phyloP scores from a whole-genome alignment of 1,140 invertebrate genomes.

The Euborellia annulipes region DNA sequence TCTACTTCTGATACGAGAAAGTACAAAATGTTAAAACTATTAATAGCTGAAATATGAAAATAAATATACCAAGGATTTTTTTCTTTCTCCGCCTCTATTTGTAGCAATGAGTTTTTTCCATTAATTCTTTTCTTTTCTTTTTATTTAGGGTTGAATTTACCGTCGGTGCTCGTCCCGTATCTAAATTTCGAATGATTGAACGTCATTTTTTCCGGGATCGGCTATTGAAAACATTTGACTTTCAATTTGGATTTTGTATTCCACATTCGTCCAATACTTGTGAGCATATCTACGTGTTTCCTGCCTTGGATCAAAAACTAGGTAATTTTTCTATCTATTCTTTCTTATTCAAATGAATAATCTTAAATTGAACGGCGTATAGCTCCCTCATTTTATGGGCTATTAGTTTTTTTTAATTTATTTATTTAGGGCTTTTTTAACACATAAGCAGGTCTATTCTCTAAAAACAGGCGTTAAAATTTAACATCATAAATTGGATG shows the following conservation, averaged over 20 bases:
- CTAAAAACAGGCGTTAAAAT: no score
- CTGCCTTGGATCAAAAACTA: constrained; percentile 64
- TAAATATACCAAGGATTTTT: no score
- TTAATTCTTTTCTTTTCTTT: neutral
- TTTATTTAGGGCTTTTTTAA: no score
- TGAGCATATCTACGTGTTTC: constrained; percentile 99
- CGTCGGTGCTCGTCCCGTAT: constrained; percentile 78
- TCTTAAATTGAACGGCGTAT: neutral
- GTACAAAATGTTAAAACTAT: no score
- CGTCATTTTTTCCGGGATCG: constrained; percentile 90
- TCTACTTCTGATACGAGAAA: no score
- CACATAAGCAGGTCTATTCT: no score
- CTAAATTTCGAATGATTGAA: constrained; percentile 97
- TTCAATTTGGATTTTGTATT: constrained; percentile 99
- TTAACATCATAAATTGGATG: no score
- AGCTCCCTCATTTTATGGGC: no score
- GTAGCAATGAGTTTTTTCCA: no score
- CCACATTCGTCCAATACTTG: constrained; percentile 94
- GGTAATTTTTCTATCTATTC: constrained; percentile 33
- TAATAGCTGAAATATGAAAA: no score
- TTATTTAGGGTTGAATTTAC: constrained; percentile 83
- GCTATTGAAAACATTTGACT: constrained; percentile 96
- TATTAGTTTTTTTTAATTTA: no score
- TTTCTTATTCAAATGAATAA: neutral
- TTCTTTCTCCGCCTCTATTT: no score